Evolutionary conservation across 2,888 invertebrate genomes (phyloP).

Genomic region (Lasius fuliginosus): DNA sequence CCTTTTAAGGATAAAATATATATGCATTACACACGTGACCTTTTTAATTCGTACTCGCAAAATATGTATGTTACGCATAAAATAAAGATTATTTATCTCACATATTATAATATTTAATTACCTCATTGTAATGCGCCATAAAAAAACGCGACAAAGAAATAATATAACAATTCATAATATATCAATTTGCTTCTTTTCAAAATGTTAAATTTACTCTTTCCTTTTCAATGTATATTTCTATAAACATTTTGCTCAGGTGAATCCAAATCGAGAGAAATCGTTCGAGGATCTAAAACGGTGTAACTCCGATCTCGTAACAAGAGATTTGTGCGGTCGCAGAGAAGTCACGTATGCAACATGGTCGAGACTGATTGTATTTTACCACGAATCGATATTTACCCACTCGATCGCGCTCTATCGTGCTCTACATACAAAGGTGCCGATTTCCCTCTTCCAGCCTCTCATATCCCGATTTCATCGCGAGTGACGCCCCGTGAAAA

Average conservation of each 20-base stretch:
- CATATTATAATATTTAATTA: neutral
- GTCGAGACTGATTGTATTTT: conserved; percentile 48
- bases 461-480: conserved; percentile 47
- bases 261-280: neutral
- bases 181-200: neutral
- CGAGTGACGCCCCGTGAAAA: conserved; percentile 38
- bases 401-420: conserved; percentile 31
- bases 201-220: neutral
- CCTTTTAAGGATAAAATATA: conserved; percentile 10
- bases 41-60: neutral
- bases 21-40: neutral
- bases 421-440: conserved; percentile 39
- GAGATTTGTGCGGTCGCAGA: conserved; percentile 9
- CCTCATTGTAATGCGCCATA: neutral
- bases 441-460: conserved; percentile 50
- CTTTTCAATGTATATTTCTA: neutral
- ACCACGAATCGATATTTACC: conserved; percentile 53
- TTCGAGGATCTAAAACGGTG: neutral
- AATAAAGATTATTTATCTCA: neutral
- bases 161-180: neutral
- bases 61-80: neutral
- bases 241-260: neutral
- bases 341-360: conserved; percentile 8
- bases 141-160: neutral
- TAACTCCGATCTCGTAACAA: neutral